Evolutionary conservation across 2,888 invertebrate species (phyloP).

Genomic region (Choristoneura rosaceana): DNA sequence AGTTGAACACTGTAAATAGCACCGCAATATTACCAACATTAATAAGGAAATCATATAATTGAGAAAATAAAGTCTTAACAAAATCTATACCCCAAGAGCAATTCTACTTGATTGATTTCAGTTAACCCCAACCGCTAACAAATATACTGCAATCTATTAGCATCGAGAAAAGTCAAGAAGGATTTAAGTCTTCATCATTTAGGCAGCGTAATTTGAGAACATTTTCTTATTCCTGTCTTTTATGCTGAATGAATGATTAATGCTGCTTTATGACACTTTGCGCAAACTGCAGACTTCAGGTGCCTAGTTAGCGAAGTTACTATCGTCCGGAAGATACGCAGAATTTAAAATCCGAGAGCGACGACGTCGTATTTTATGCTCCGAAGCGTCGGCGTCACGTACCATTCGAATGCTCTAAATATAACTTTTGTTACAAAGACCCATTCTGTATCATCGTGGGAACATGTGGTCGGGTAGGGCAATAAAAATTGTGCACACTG

Average conservation of each 20-base stretch:
- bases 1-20: too few species aligned
- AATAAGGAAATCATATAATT: too few species aligned
- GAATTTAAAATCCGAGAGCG: constrained; percentile 36
- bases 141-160: constrained; percentile 13
- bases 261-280: constrained; percentile 43
- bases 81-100: neutral
- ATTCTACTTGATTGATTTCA: neutral
- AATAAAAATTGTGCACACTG: constrained; percentile 35
- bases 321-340: constrained; percentile 20
- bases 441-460: constrained; percentile 31
- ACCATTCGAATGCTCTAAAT: constrained; percentile 29
- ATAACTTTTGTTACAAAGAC: constrained; percentile 30
- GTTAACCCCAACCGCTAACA: neutral
- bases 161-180: constrained; percentile 24
- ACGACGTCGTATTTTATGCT: constrained; percentile 18
- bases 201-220: constrained; percentile 34
- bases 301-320: constrained; percentile 36
- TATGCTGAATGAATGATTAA: constrained; percentile 46
- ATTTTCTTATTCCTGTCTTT: constrained; percentile 41
- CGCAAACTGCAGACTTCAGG: constrained; percentile 37
- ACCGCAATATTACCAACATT: neutral
- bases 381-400: constrained; percentile 32
- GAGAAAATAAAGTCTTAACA: neutral
- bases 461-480: constrained; percentile 35
- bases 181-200: constrained; percentile 24